These are phyloP conservation scores for Falco peregrinus DNA, from an alignment of 2,797 vertebrate species.

Conservation along the genomic window DNA sequence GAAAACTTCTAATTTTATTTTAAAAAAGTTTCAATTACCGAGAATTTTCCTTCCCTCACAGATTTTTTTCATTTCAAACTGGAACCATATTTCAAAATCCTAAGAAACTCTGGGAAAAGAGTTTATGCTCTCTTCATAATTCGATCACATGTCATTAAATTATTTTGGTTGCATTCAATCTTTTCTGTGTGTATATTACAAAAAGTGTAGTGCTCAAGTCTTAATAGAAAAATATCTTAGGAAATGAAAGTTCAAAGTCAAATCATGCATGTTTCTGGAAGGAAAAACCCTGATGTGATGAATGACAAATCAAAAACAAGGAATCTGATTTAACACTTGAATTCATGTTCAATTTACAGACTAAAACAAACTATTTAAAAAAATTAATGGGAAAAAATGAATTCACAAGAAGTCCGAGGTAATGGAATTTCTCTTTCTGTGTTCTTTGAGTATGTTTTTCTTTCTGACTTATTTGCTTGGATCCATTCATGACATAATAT, in stretches of 20 bases:
- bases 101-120: not conserved
- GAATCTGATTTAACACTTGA: not conserved
- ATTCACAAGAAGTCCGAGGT: not conserved
- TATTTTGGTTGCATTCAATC: not conserved
- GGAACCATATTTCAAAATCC: not conserved
- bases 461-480: conserved; percentile 1
- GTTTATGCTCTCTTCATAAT: not conserved
- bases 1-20: not conserved
- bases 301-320: conserved; percentile 1
- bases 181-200: not conserved
- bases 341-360: not conserved
- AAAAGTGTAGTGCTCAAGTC: not conserved
- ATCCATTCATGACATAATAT: not conserved
- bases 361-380: not conserved
- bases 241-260: not conserved
- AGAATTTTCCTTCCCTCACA: not conserved
- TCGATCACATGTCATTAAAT: not conserved
- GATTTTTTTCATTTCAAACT: not conserved
- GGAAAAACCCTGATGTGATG: not conserved
- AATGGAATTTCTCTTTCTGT: conserved; percentile 20
- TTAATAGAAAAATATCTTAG: not conserved
- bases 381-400: not conserved
- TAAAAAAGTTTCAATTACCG: not conserved
- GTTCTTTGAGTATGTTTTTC: not conserved
- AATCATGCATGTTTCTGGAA: not conserved